phyloP scores from a whole-genome alignment of 1,140 invertebrate genomes.

The Ceratitis capitata region DNA sequence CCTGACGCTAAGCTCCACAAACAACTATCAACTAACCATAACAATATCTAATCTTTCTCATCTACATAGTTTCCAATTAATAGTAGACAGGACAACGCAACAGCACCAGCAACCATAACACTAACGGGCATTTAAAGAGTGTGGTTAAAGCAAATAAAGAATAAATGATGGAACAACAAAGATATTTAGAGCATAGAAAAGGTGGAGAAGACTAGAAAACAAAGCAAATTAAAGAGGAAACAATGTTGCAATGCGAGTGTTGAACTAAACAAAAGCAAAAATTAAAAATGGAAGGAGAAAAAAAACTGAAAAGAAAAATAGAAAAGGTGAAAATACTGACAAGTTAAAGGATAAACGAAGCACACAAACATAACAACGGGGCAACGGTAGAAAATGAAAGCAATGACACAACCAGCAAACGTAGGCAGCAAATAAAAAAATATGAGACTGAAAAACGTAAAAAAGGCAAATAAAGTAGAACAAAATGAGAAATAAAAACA shows the following conservation, averaged over 20 bases:
- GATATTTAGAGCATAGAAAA: neutral
- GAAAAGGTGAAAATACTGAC: neutral
- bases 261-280: neutral
- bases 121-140: neutral
- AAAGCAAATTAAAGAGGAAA: neutral
- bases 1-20: neutral
- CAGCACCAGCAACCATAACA: neutral
- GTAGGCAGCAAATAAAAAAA: neutral
- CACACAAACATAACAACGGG: neutral
- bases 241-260: neutral
- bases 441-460: neutral
- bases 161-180: neutral
- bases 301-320: neutral
- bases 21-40: neutral
- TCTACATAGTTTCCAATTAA: neutral
- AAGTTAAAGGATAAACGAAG: neutral
- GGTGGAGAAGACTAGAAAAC: neutral
- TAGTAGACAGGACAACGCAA: neutral
- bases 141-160: neutral
- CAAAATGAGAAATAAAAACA: neutral
- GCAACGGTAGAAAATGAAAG: neutral
- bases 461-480: neutral
- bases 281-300: neutral
- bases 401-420: neutral
- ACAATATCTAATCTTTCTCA: neutral